phyloP scores from a whole-genome alignment of 2,113 vertebrate species.

The Coturnix japonica region DNA sequence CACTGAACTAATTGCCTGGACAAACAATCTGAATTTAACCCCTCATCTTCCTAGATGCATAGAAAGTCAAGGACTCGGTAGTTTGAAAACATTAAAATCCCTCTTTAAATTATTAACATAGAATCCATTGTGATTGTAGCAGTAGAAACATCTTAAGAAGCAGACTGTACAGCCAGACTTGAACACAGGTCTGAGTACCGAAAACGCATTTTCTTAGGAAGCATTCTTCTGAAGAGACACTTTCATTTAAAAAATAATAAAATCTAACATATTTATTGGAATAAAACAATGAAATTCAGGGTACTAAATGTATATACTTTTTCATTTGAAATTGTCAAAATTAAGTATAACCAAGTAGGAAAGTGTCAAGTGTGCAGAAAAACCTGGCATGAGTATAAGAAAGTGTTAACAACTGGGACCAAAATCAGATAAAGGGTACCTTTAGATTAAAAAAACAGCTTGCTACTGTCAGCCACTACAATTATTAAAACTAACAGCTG shows the following conservation, averaged over 20 bases:
- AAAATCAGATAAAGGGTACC: background rate
- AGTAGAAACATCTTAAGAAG: background rate
- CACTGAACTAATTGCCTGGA: constrained; percentile 68
- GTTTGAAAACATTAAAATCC: background rate
- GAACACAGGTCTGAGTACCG: background rate
- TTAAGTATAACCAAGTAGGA: background rate
- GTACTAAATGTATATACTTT: background rate
- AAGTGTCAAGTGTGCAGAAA: background rate
- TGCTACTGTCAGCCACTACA: background rate
- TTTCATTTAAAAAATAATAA: background rate
- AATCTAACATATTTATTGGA: background rate
- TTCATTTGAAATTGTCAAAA: background rate
- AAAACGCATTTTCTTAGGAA: background rate
- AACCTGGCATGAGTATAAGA: background rate
- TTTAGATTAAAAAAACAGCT: background rate
- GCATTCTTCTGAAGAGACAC: background rate
- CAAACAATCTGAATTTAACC: constrained; percentile 42
- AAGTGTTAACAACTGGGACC: background rate
- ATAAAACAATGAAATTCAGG: background rate
- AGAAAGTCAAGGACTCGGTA: background rate
- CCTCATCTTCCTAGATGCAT: background rate
- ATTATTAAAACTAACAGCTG: background rate
- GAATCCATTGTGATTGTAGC: background rate
- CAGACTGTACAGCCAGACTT: background rate
- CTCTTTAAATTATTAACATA: background rate